Base-by-base conservation (phyloP, 2,113 vertebrate genomes). In the Ciconia boyciana region DNA sequence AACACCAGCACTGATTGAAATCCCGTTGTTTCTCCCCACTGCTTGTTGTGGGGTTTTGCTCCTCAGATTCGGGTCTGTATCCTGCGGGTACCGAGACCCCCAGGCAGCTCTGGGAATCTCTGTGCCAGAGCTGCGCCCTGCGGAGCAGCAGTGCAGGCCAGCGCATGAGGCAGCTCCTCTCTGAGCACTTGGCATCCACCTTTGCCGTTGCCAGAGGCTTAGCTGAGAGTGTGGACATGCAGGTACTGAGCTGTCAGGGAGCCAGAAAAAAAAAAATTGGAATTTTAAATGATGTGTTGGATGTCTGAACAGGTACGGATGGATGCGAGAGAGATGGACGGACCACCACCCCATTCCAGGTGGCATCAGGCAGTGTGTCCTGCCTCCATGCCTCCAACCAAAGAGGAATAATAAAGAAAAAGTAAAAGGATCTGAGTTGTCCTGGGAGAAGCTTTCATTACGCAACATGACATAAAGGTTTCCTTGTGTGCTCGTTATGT, bases 291-390 rank as follows among this genome's bases (percentile, higher is more conserved):
- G 11, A 2, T 43, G 21, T 9, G 8, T 46, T 16, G 44, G 39
- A 9, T 52, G 17, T 10, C 48, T 66, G n/a, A 68, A 18, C 43
- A 52, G 49, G 41, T 61, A 26, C 1, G 1, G n/a, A 5, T 1
- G 1, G n/a, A 5, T 4, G 21, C 26, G 87, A 60, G 76, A n/a
- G 1, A 11, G 69, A 46, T 0, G 14, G 26, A 31, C 1, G 5
- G 60, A 62, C 16, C 32, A 12, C 20, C 3, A 13, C 60, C n/a
- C 41, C 20, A 3, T 39, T 31, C 65, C 41, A 18, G 18, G 55
- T 31, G 44, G 32, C 36, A 12, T n/a, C 36, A 44, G 54, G 49
- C 32, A 26, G n/a, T 3, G 28, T 41, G 60, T 44, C 83, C 60
- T 46, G 60, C 26, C 61, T 52, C 58, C 32, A 9, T 1, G 11